Conservation (phyloP, 1,140 invertebrate genomes). For the Nilaparvata lugens region DNA sequence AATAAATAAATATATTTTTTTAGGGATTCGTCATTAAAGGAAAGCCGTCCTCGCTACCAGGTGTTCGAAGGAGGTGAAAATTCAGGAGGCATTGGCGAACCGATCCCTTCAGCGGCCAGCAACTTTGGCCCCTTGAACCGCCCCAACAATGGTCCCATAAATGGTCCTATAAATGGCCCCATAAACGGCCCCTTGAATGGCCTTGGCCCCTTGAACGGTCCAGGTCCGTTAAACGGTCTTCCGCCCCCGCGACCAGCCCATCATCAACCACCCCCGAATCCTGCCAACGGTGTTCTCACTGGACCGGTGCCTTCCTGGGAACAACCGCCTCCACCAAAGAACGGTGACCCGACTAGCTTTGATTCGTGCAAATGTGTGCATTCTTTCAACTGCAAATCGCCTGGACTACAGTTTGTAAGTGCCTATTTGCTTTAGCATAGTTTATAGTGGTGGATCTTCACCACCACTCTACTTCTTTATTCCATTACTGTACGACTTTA, state of each 20-base stretch:
- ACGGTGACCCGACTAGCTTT: conserved; percentile 30
- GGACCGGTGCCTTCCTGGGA: conserved; percentile 39
- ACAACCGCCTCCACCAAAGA: conserved; percentile 34
- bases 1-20: no score
- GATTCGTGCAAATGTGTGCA: conserved; percentile 44
- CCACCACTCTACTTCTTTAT: neutral
- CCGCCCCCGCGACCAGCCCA: neutral
- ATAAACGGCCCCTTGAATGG: neutral
- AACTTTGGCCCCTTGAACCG: neutral
- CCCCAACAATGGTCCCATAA: neutral
- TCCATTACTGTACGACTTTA: neutral
- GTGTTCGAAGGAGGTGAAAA: conserved; percentile 6
- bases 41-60: conserved; percentile 1
- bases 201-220: neutral
- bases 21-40: neutral
- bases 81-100: neutral
- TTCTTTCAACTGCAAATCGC: conserved; percentile 44
- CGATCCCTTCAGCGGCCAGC: neutral
- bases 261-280: neutral
- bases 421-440: neutral
- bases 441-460: neutral
- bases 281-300: conserved; percentile 29
- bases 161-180: no score
- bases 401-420: conserved; percentile 45
- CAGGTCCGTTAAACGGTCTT: neutral